These are phyloP conservation scores for Gavialis gangeticus DNA, from an alignment of 2,113 vertebrate genomes.

Conservation along the genomic window DNA sequence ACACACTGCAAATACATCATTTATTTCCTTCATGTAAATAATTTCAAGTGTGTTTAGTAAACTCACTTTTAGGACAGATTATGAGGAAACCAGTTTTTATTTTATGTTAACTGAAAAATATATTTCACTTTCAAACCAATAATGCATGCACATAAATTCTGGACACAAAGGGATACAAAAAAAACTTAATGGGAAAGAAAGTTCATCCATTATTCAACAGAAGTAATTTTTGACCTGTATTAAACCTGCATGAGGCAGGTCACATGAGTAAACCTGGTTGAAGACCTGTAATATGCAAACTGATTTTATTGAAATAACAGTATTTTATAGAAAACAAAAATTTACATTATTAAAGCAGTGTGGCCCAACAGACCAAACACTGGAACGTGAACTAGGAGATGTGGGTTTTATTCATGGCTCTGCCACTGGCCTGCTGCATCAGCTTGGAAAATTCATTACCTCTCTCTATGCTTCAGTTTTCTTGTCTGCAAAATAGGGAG, in stretches of 20 bases:
- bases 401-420: not conserved
- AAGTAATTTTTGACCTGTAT: not conserved
- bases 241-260: not conserved
- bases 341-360: not conserved
- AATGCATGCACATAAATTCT: not conserved
- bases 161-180: not conserved
- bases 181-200: rapidly evolving
- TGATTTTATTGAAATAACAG: not conserved
- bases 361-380: rapidly evolving
- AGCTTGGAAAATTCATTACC: not conserved
- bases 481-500: not conserved
- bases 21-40: slow-evolving; percentile 72
- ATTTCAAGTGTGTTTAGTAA: slow-evolving; percentile 56
- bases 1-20: slow-evolving; percentile 70
- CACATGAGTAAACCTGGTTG: not conserved
- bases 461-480: not conserved
- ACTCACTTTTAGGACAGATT: slow-evolving; percentile 61
- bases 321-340: not conserved
- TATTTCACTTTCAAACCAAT: slow-evolving; percentile 41
- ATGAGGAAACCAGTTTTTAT: slow-evolving; percentile 43
- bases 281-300: not conserved
- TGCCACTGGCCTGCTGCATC: not conserved
- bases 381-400: not conserved
- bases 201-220: not conserved
- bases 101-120: slow-evolving; percentile 42